Evolutionary conservation across 2,888 invertebrate genomes (phyloP).

Genomic region (Apoda limacodes): DNA sequence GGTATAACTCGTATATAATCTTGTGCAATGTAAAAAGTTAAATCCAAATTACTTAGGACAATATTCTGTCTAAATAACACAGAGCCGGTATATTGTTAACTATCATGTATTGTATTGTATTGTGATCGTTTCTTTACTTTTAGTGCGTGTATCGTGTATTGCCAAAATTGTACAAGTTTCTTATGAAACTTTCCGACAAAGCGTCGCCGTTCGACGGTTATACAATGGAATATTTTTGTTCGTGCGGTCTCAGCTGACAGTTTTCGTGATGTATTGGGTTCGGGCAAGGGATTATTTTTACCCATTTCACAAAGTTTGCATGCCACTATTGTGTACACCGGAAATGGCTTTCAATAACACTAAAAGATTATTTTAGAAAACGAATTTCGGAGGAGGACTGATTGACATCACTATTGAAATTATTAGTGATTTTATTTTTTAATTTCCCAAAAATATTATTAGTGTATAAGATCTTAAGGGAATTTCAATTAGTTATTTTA

Average conservation of each 20-base stretch:
- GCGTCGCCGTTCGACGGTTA: conserved; percentile 39
- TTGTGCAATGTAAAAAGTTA: too few species aligned
- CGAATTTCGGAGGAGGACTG: conserved; percentile 40
- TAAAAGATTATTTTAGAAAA: conserved; percentile 49
- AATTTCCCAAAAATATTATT: too few species aligned
- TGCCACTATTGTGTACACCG: conserved; percentile 60
- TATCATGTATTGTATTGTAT: too few species aligned
- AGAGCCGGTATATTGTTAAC: too few species aligned
- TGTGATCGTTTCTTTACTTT: too few species aligned
- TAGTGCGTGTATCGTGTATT: conserved; percentile 55
- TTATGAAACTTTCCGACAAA: conserved; percentile 57
- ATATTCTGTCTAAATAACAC: too few species aligned
- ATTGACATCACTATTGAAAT: too few species aligned
- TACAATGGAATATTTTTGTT: conserved; percentile 68
- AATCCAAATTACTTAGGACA: too few species aligned
- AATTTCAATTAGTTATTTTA: too few species aligned
- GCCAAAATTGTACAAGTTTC: conserved; percentile 63
- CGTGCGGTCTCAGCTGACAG: conserved; percentile 65
- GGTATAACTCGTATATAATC: too few species aligned
- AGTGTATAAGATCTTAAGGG: too few species aligned
- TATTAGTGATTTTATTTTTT: too few species aligned
- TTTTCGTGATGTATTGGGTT: conserved; percentile 65
- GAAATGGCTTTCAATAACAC: conserved; percentile 62
- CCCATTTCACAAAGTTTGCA: conserved; percentile 67
- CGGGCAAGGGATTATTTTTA: conserved; percentile 64